Evolutionary conservation across 2,113 vertebrate genomes (phyloP), one percentile per base, ranked within the genome.

Genomic region (Acinonyx jubatus): DNA sequence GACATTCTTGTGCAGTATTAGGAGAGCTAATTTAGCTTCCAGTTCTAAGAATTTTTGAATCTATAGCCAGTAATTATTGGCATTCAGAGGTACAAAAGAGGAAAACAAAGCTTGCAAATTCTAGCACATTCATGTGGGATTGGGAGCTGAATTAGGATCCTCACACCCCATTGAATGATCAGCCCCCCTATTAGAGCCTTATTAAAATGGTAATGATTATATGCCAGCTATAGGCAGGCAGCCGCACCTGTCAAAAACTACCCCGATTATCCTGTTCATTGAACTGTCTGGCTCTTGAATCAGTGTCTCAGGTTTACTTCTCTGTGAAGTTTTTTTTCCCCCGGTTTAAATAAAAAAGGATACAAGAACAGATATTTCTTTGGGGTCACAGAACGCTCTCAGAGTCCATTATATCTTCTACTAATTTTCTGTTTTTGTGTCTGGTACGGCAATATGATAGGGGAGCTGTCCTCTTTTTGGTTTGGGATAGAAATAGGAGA

Each of bases 41-140:
- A 99, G 99, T 99, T 99, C 98, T 99, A 99, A 99, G 99, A 99
- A 99, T 99, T 98, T 99, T 98, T 99, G 98, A 99, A 99, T 99
- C 98, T 99, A 99, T 99, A 99, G 98, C 98, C 99, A 99, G 99
- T 99, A 99, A 99, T 99, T 99, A 99, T 99, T 99, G 99, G 99
- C 98, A 99, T 99, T 99, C 99, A 99, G 98, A 98, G 98, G 98
- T 99, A 99, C 99, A 99, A 99, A 99, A 98, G 99, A 99, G 96
- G 98, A 99, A 99, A 99, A 99, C 98, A 99, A 99, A 99, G 99
- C 98, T 96, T 98, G 98, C 98, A 99, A 99, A 99, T 99, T 99
- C 99, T 99, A 99, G 98, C 98, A 99, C 99, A 99, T 99, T 99
- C 99, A 99, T 99, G 99, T 99, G 99, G 99, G 98, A 99, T 99